Percentiles rank a stretch among this genome's conserved stretches.
phyloP scores from a whole-genome alignment of 2,113 vertebrate species.

The Myrmecophaga tridactyla region DNA sequence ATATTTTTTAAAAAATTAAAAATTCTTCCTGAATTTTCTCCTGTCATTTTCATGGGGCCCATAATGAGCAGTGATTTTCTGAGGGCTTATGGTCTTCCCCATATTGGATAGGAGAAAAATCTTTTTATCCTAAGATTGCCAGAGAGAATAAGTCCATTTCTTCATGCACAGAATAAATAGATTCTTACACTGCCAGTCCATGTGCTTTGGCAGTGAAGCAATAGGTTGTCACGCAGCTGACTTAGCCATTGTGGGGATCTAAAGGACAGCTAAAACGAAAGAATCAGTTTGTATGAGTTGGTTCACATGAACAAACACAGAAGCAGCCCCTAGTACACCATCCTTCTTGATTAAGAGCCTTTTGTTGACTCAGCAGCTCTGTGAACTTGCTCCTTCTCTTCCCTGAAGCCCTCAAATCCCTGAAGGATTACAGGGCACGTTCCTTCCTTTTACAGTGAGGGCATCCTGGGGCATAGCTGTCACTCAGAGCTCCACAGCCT shows the following conservation, averaged over 20 bases:
- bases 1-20: no score
- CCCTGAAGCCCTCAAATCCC: neutral
- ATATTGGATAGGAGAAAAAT: neutral
- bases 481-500: accelerated
- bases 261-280: neutral
- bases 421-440: neutral
- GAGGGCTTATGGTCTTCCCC: neutral
- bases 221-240: neutral
- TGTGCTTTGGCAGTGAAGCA: accelerated
- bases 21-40: neutral
- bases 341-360: neutral
- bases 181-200: accelerated
- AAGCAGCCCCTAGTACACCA: accelerated
- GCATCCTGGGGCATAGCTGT: neutral
- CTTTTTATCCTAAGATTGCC: neutral
- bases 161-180: neutral
- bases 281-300: no score
- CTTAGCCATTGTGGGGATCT: neutral
- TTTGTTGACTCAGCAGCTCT: neutral
- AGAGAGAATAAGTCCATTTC: neutral
- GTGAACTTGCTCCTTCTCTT: neutral
- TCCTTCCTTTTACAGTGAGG: neutral
- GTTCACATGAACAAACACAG: accelerated
- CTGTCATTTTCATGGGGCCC: neutral
- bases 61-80: neutral